A percentile compares a stretch with the other conserved stretches of the same genome.
Evolutionary conservation across 2,113 vertebrate species (phyloP).

Genomic region (Muntiacus muntjak): DNA sequence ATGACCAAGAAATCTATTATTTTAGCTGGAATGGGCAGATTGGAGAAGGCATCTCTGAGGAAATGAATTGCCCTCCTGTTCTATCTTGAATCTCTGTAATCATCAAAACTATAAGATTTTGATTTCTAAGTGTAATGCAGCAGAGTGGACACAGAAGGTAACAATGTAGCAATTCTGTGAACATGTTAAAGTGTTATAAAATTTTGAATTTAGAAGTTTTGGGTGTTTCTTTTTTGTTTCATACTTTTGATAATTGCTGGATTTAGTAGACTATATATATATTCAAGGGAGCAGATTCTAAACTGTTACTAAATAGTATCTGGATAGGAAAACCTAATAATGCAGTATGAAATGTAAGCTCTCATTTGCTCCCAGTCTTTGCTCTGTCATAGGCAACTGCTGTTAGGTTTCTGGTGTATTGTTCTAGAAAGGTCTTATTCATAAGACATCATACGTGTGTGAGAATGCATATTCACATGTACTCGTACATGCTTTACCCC

Average conservation of each 20-base stretch:
- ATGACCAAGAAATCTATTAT: neutral
- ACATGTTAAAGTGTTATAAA: neutral
- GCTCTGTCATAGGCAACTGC: neutral
- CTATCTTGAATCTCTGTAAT: neutral
- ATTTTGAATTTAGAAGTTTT: neutral
- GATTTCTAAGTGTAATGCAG: neutral
- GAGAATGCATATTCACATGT: neutral
- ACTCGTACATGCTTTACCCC: neutral
- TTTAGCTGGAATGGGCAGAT: neutral
- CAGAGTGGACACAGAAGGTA: neutral
- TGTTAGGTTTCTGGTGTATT: neutral
- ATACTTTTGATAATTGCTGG: neutral
- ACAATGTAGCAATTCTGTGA: neutral
- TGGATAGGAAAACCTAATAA: neutral
- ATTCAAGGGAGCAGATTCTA: neutral
- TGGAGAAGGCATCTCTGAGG: neutral
- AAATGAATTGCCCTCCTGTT: neutral
- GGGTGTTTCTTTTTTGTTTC: neutral
- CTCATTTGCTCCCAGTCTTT: neutral
- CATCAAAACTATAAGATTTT: neutral
- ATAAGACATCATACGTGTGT: neutral
- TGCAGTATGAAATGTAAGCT: neutral
- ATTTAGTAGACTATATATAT: neutral
- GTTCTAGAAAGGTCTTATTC: neutral
- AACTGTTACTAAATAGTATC: neutral